These are phyloP conservation scores for Mya arenaria DNA, from an alignment of 1,140 invertebrate genomes.

Conservation along the genomic window DNA sequence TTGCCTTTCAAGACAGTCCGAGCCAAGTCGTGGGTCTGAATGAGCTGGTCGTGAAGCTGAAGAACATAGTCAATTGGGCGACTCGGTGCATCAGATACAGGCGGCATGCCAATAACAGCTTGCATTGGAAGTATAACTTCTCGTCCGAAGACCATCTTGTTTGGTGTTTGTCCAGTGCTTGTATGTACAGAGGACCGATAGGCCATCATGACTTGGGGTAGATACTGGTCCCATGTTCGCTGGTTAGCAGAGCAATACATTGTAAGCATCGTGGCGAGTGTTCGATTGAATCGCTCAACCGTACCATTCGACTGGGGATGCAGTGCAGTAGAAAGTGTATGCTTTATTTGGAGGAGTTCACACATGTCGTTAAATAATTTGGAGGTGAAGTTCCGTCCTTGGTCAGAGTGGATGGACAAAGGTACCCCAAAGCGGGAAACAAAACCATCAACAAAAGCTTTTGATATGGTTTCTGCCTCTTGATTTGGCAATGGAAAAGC, in stretches of 20 bases:
- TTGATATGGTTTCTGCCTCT: slow-evolving; percentile 5
- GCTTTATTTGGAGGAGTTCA: slow-evolving; percentile 3
- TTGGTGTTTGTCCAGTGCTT: slow-evolving; percentile 45
- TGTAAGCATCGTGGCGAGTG: slow-evolving; percentile 11
- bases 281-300: slow-evolving; percentile 11
- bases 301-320: not conserved
- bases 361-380: slow-evolving; percentile 21
- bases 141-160: slow-evolving; percentile 56
- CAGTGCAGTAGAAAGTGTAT: not conserved
- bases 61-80: not conserved
- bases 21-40: not conserved
- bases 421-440: not conserved
- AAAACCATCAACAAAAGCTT: slow-evolving; percentile 13
- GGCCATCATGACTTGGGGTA: slow-evolving; percentile 1
- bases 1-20: not conserved
- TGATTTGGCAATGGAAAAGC: not conserved
- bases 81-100: not conserved
- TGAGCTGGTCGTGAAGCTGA: not conserved
- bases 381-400: slow-evolving; percentile 17
- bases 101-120: too few species aligned
- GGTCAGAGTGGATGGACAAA: slow-evolving; percentile 12
- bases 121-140: slow-evolving; percentile 22
- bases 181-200: slow-evolving; percentile 47
- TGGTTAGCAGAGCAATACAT: not conserved
- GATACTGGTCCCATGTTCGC: not conserved